Base-by-base conservation (phyloP, 2,888 invertebrate genomes). In the Ophraella communa region DNA sequence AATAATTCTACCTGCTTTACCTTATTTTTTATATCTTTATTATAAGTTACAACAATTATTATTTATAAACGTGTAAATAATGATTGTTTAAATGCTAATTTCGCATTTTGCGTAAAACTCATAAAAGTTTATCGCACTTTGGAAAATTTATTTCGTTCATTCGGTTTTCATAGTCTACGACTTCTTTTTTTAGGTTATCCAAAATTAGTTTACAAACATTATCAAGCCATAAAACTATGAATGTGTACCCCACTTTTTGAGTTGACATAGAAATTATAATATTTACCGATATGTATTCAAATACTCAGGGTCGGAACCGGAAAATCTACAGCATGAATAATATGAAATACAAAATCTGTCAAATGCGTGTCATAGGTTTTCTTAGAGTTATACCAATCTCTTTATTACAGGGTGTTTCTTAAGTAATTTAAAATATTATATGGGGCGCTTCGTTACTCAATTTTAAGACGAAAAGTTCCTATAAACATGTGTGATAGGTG, bases 191-290 rank as follows among this genome's bases (percentile, higher is more conserved):
- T 45, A 21, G 45, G 11, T 4, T n/a, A 20, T 21, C 45, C 39
- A 39, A 20, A 45, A 45, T 45, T 45, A 21, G 20, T 45, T 21
- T 45, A 45, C 45, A 45, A 45, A 45, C 21, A 45, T 45, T 21
- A 45, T 45, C 45, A 21, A 45, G 45, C 10, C 10, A 45, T 20
- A 21, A 45, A 45, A 45, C 21, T 1, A 20, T n/a, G 20, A 20
- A 45, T 45, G n/a, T 0, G 21, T 45, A 45, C 21, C 8, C 45
- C 20, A n/a, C n/a, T n/a, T n/a, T n/a, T n/a, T n/a, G n/a, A 45
- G 45, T 45, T 20, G 21, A 45, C 21, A 21, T 21, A 21, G 4
- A 45, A 21, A 45, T 45, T 45, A 21, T 21, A 45, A 44, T 17
- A 45, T 20, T 3, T 11, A 45, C 14, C 4, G n/a, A n/a, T n/a